These are phyloP conservation scores for Stramonita haemastoma DNA, from an alignment of 2,888 invertebrate species.

Conservation along the genomic window DNA sequence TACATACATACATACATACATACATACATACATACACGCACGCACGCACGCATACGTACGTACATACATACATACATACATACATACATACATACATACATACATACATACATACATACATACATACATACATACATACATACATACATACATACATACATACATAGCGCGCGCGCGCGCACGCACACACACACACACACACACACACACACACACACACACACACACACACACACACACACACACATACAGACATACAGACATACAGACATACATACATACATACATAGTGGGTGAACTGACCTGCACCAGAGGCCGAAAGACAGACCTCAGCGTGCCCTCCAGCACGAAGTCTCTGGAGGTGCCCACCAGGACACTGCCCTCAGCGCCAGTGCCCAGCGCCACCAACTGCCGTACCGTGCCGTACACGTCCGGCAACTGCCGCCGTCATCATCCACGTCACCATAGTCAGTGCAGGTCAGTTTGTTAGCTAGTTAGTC, in stretches of 20 bases:
- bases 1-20: too few relatives aligned
- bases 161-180: not conserved
- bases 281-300: too few relatives aligned
- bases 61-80: too few relatives aligned
- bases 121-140: not conserved
- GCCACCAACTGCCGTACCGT: slow-evolving; percentile 93
- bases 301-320: slow-evolving; percentile 84
- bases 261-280: too few relatives aligned
- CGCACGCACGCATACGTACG: too few relatives aligned
- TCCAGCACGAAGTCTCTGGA: slow-evolving; percentile 92
- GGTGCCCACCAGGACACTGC: slow-evolving; percentile 93
- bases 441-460: not conserved
- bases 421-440: slow-evolving; percentile 88
- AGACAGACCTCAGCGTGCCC: slow-evolving; percentile 91
- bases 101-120: not conserved
- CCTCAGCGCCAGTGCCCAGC: slow-evolving; percentile 86
- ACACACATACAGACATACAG: too few relatives aligned
- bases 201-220: too few relatives aligned
- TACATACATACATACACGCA: too few relatives aligned
- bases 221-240: too few relatives aligned
- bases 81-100: not conserved
- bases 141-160: slow-evolving; percentile 10
- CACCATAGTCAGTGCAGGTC: not conserved
- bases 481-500: too few relatives aligned
- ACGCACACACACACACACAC: not conserved